Conservation (phyloP, 2,113 vertebrate genomes). For the Halcyon senegalensis region DNA sequence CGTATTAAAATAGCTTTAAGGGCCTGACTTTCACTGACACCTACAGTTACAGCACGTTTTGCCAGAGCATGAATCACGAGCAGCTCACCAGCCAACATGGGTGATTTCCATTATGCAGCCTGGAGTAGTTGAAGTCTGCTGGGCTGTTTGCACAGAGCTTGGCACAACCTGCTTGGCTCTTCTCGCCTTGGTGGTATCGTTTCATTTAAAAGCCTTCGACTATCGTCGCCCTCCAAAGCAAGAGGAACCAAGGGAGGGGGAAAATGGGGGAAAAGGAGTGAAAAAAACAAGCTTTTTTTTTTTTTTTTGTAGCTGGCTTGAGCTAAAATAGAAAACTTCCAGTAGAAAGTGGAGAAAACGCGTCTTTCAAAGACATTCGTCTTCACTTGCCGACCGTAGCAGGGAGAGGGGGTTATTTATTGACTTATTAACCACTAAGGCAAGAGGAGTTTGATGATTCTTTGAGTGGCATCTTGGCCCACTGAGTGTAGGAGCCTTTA, state of each 20-base stretch:
- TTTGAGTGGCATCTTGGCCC: neutral
- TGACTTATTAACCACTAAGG: neutral
- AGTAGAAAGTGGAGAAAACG: neutral
- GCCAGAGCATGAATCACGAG: slow-evolving; percentile 58
- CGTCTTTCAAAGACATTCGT: neutral
- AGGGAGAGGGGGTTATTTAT: neutral
- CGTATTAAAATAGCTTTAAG: neutral
- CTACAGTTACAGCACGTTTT: neutral
- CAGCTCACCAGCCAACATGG: slow-evolving; percentile 1
- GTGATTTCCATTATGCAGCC: slow-evolving; percentile 27
- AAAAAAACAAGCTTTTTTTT: too few relatives aligned
- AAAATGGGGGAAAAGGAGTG: rapidly evolving
- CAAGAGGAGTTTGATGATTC: neutral
- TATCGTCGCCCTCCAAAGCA: neutral
- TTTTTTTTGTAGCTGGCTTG: rapidly evolving
- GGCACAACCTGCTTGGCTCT: neutral
- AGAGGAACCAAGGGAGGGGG: neutral
- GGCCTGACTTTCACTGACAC: neutral
- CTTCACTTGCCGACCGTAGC: rapidly evolving
- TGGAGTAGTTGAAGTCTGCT: neutral
- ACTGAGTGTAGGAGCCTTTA: neutral
- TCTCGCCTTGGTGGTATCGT: neutral
- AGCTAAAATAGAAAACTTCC: neutral
- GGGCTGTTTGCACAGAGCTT: neutral
- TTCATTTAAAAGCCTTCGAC: neutral